These are phyloP conservation scores for Tridacna gigas DNA, from an alignment of 2,888 invertebrate genomes.

Conservation along the genomic window DNA sequence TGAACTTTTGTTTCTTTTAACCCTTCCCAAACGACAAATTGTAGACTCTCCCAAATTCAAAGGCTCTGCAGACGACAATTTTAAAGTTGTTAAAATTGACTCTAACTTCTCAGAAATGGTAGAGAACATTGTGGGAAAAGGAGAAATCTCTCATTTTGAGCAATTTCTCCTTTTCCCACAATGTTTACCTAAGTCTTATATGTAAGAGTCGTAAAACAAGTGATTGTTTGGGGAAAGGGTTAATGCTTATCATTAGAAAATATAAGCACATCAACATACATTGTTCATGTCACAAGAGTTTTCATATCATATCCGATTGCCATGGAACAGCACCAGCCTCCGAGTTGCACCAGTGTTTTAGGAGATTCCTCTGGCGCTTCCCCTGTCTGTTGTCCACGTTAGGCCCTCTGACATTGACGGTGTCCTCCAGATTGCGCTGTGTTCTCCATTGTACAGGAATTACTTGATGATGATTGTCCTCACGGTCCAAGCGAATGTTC, in stretches of 20 bases:
- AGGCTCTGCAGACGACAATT: too few species aligned
- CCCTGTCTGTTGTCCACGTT: slow-evolving; percentile 23
- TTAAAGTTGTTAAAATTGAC: too few species aligned
- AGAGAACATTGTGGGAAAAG: too few species aligned
- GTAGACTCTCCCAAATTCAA: too few species aligned
- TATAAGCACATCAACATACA: slow-evolving; percentile 43
- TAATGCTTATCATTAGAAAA: slow-evolving; percentile 42
- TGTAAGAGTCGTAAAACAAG: too few species aligned
- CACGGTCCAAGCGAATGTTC: slow-evolving; percentile 39
- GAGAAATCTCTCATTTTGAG: too few species aligned
- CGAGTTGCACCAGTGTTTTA: slow-evolving; percentile 42
- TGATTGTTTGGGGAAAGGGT: too few species aligned
- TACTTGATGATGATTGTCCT: slow-evolving; percentile 39
- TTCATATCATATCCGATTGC: slow-evolving; percentile 41
- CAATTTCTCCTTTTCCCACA: too few species aligned
- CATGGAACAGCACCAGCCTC: slow-evolving; percentile 57
- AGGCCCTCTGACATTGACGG: slow-evolving; percentile 18
- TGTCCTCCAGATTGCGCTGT: slow-evolving; percentile 10
- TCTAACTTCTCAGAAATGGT: too few species aligned
- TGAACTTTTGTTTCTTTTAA: slow-evolving; percentile 38
- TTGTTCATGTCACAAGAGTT: slow-evolving; percentile 24
- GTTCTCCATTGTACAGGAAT: slow-evolving; percentile 55
- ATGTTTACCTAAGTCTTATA: too few species aligned
- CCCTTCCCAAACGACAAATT: too few species aligned
- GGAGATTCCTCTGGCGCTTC: slow-evolving; percentile 49